Conservation (phyloP, 2,797 vertebrate species). For the Alosa sapidissima region DNA sequence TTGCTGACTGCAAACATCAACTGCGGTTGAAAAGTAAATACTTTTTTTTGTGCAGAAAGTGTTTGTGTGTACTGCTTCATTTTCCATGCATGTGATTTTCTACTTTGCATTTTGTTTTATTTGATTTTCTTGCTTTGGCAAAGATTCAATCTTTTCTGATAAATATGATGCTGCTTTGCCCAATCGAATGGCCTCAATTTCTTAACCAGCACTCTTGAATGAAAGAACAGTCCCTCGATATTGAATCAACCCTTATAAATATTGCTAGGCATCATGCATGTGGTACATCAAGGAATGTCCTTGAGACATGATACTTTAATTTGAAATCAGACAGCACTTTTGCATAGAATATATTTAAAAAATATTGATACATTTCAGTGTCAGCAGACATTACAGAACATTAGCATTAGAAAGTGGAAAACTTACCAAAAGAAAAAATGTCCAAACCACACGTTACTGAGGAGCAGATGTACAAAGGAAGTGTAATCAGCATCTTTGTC, state of each 20-base stretch:
- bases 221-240: too few relatives aligned
- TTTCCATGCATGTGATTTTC: neutral
- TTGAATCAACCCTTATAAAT: neutral
- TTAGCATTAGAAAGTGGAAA: neutral
- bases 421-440: neutral
- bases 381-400: neutral
- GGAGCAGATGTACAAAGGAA: too few relatives aligned
- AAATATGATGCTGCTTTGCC: neutral
- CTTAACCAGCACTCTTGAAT: neutral
- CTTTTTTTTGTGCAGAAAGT: neutral
- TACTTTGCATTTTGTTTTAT: too few relatives aligned
- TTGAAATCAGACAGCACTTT: slow-evolving; percentile 2
- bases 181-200: neutral
- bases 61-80: neutral
- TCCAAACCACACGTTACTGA: neutral
- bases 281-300: neutral
- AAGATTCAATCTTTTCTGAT: neutral
- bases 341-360: neutral
- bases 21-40: neutral
- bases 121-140: neutral
- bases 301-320: neutral
- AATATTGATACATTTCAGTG: neutral
- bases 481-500: too few relatives aligned
- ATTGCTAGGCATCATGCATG: neutral
- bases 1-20: neutral